Evolutionary conservation across 2,113 vertebrate genomes (phyloP).

Genomic region (Hystrix brachyura): DNA sequence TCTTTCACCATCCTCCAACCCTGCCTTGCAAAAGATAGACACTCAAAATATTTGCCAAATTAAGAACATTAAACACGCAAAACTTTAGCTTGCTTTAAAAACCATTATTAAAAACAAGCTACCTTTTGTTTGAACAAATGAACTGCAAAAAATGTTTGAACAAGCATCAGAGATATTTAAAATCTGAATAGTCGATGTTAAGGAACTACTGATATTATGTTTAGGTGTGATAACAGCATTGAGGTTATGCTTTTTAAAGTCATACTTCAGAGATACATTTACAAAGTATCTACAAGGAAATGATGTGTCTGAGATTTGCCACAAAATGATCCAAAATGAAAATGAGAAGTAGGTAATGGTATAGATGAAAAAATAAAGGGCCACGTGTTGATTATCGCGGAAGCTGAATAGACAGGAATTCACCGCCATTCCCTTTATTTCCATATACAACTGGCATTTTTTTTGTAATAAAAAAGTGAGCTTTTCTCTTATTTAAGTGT

Average conservation of each 20-base stretch:
- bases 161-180: background rate
- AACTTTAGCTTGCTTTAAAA: background rate
- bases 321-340: background rate
- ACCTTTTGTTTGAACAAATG: background rate
- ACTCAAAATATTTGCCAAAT: background rate
- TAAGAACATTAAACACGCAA: background rate
- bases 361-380: accelerated
- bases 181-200: background rate
- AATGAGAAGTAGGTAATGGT: background rate
- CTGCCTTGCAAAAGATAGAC: background rate
- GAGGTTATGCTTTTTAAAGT: background rate
- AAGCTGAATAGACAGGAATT: background rate
- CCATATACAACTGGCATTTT: background rate
- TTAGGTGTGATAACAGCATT: background rate
- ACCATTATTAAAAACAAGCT: background rate
- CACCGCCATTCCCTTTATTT: background rate
- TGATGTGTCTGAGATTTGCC: background rate
- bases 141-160: background rate
- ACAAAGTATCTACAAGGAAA: background rate
- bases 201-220: background rate
- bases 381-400: accelerated
- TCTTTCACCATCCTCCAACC: background rate
- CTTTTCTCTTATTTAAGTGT: background rate
- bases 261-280: background rate
- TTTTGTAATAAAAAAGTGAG: background rate